Conservation (phyloP, 2,113 vertebrate genomes). For the Dasypus novemcinctus region DNA sequence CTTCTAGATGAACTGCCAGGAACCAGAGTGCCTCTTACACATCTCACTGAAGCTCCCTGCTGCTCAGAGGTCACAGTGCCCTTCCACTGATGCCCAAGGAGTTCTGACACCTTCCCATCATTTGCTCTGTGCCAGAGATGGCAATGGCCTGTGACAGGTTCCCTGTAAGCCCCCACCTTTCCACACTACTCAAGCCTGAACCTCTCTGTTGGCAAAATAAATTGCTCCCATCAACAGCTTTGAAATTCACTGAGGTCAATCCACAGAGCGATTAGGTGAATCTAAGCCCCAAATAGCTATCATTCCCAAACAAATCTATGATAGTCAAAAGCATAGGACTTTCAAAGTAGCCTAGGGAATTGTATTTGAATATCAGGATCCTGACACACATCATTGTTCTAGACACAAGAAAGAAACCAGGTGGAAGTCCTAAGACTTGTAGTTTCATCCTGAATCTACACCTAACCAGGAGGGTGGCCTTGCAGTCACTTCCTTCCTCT, state of each 20-base stretch:
- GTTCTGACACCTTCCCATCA: background rate
- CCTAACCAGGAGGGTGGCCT: background rate
- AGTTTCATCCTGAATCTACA: background rate
- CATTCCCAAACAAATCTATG: background rate
- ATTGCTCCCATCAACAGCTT: background rate
- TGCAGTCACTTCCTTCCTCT: background rate
- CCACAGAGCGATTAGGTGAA: background rate
- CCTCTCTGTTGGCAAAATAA: background rate
- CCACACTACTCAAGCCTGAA: background rate
- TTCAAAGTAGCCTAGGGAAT: background rate
- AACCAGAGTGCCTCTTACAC: background rate
- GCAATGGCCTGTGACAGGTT: background rate
- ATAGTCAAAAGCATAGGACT: background rate
- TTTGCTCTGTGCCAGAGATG: background rate
- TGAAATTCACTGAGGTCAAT: background rate
- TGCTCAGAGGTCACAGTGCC: background rate
- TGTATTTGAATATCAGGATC: background rate
- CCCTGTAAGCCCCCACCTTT: background rate
- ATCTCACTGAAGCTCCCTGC: background rate
- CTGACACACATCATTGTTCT: background rate
- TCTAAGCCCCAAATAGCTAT: background rate
- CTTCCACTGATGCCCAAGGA: background rate
- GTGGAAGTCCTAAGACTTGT: background rate
- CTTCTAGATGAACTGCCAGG: background rate
- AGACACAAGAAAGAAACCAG: background rate